A percentile compares a stretch with the other conserved stretches of the same genome.
phyloP scores from a whole-genome alignment of 1,140 invertebrate species.

The Brevipalpus yothersi region DNA sequence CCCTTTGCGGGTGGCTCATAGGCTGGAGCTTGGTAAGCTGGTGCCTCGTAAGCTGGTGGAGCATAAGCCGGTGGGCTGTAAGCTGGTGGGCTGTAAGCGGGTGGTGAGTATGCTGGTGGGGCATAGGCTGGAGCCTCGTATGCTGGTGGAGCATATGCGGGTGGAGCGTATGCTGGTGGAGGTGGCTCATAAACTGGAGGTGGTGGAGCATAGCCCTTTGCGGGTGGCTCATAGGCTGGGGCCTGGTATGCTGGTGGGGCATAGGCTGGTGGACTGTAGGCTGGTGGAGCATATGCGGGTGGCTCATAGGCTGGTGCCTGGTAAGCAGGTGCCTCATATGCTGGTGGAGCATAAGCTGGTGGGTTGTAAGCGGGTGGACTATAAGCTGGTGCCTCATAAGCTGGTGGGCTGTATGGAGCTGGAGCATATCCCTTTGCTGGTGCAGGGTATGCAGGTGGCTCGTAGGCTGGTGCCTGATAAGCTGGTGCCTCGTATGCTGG shows the following conservation, averaged over 20 bases:
- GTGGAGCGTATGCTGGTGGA: neutral
- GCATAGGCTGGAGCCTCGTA: neutral
- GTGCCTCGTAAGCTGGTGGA: neutral
- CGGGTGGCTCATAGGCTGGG: neutral
- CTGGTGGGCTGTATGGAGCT: neutral
- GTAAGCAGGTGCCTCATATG: neutral
- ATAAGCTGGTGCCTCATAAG: conserved; percentile 3
- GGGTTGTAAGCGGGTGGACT: neutral
- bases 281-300: neutral
- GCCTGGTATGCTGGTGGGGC: conserved; percentile 1
- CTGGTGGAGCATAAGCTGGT: conserved; percentile 1
- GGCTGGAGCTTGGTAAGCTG: conserved; percentile 3
- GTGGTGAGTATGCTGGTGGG: neutral
- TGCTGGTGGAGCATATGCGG: too few species aligned
- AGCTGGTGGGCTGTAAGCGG: neutral
- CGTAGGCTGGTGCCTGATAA: neutral
- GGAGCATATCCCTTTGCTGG: neutral
- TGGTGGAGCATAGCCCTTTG: neutral
- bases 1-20: neutral
- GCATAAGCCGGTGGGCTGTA: neutral
- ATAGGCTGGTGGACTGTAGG: neutral
- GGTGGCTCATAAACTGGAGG: neutral
- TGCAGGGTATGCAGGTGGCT: neutral
- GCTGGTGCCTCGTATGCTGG: neutral
- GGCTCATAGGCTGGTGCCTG: neutral